Conservation (phyloP, 2,113 vertebrate species). For the Nicator chloris region DNA sequence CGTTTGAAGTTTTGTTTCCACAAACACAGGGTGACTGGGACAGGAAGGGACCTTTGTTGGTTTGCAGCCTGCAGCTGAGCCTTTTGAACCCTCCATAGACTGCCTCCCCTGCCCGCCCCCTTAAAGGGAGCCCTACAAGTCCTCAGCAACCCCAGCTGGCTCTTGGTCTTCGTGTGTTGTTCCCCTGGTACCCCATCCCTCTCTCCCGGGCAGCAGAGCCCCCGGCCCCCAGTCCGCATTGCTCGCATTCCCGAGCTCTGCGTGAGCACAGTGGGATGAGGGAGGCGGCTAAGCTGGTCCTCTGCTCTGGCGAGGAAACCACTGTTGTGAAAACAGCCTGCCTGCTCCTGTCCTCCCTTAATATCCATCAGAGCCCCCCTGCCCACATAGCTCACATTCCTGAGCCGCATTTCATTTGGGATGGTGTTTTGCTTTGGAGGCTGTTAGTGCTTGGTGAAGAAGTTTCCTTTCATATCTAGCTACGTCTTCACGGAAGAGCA, state of each 20-base stretch:
- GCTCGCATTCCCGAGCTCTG: neutral
- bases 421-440: neutral
- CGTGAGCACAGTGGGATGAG: neutral
- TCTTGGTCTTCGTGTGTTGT: neutral
- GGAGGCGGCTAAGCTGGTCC: neutral
- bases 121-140: neutral
- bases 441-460: neutral
- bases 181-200: neutral
- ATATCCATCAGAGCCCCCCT: neutral
- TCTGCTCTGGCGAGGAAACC: neutral
- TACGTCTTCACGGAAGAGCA: neutral
- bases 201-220: neutral
- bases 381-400: slow-evolving; percentile 32
- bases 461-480: neutral
- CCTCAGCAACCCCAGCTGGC: neutral
- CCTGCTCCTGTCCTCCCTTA: neutral
- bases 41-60: neutral
- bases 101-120: rapidly evolving
- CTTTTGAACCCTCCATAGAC: neutral
- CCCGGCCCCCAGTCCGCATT: neutral
- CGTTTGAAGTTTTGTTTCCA: neutral
- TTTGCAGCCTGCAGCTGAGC: neutral
- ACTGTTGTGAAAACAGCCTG: neutral
- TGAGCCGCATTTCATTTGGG: neutral
- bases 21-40: neutral